Evolutionary conservation across 2,113 vertebrate species (phyloP).

Genomic region (Pipra filicauda): DNA sequence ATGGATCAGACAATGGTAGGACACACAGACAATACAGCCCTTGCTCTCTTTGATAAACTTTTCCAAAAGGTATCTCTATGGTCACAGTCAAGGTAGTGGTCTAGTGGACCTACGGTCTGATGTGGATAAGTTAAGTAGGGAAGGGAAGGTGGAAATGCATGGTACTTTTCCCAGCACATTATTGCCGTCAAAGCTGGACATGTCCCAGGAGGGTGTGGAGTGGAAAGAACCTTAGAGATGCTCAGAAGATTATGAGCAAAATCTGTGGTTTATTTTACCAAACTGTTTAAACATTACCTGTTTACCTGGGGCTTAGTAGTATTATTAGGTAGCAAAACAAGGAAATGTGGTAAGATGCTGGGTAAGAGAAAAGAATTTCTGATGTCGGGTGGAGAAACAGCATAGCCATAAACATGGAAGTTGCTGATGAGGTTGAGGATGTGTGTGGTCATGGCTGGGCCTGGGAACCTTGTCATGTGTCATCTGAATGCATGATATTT

Average conservation of each 20-base stretch:
- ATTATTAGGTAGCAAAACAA: not conserved
- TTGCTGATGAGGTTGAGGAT: not conserved
- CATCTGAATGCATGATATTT: not conserved
- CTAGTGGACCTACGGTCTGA: not conserved
- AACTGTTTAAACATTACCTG: not conserved
- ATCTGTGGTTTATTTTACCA: not conserved
- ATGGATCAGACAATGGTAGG: not conserved
- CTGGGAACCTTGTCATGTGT: not conserved
- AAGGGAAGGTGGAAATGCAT: not conserved
- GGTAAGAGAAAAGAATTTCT: not conserved
- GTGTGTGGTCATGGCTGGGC: not conserved
- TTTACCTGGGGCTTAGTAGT: not conserved
- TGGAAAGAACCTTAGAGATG: not conserved
- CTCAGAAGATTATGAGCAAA: not conserved
- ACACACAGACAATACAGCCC: not conserved
- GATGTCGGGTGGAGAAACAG: not conserved
- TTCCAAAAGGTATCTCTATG: not conserved
- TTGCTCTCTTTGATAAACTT: not conserved
- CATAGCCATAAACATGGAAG: accelerated
- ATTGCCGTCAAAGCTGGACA: not conserved
- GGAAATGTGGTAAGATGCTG: not conserved
- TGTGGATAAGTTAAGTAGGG: not conserved
- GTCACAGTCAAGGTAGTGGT: not conserved
- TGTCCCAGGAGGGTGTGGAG: not conserved
- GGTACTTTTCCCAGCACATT: not conserved